Conservation (phyloP, 2,113 vertebrate species). For the Gorsachius goisagi region DNA sequence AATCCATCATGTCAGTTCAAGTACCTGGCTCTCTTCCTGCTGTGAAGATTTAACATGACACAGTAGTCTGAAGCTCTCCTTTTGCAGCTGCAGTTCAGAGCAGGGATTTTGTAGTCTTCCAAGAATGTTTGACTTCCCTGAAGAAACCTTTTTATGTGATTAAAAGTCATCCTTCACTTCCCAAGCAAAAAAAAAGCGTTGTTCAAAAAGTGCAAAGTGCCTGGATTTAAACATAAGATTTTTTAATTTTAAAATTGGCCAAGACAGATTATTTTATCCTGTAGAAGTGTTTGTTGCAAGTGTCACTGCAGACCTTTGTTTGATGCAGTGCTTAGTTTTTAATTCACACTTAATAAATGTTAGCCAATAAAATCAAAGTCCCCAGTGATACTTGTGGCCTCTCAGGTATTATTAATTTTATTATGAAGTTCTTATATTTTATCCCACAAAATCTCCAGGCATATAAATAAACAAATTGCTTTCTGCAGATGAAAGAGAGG, state of each 20-base stretch:
- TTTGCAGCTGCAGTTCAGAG: not conserved
- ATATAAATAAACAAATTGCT: not conserved
- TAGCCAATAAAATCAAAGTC: not conserved
- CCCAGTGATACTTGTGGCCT: not conserved
- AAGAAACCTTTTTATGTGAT: not conserved
- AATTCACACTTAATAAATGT: not conserved
- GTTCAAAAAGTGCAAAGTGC: not conserved
- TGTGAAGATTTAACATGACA: not conserved
- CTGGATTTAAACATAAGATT: not conserved
- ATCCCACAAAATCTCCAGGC: not conserved
- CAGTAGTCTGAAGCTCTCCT: not conserved
- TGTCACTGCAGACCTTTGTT: not conserved
- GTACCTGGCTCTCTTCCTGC: conserved; percentile 31
- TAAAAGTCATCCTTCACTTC: not conserved
- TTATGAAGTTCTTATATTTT: not conserved
- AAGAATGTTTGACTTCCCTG: conserved; percentile 16
- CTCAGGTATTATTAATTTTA: not conserved
- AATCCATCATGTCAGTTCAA: conserved; percentile 54
- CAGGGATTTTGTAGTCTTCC: not conserved
- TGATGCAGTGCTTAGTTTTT: not conserved
- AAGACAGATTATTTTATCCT: not conserved
- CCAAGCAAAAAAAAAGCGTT: not conserved
- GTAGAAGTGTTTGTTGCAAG: not conserved
- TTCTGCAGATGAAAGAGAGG: not conserved
- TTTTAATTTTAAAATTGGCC: not conserved